Base-by-base conservation (phyloP, 2,113 vertebrate species). In the Poeciliopsis turrubarensis region DNA sequence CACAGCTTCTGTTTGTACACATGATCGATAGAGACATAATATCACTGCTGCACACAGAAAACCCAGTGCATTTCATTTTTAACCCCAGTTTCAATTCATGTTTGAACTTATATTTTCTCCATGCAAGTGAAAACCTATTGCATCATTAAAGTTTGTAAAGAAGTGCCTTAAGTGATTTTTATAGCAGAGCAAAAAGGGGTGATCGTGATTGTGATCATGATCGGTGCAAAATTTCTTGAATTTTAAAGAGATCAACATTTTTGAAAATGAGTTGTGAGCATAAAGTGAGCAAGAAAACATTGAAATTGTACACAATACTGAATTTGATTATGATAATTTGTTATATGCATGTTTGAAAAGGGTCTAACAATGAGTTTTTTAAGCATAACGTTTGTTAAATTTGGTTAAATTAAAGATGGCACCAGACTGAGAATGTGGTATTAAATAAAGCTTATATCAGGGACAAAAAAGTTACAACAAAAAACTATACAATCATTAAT, bases 1-100 rank as follows among this genome's bases (percentile, higher is more conserved):
- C 41, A 71, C 65, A 72, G 66, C 57, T 30, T 72, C 57, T n/a
- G 4, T 71, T 70, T 41, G 3, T 65, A 29, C 26, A 32, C 65
- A 30, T 54, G 17, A 25, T 34, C 60, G 60, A 71, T 70, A 66
- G 70, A 66, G 74, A 70, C 61, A 68, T 27, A 57, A 37, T 72
- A 54, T 1, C 61, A 41, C 19, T 71, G 25, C 70, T 63, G 12
- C 32, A n/a, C 29, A 29, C 9, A 39, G 22, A 41, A 8, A 19
- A 10, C 32, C 13, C 5, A 69, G 29, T 60, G n/a, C n/a, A 51
- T 30, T 73, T 30, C 14, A 64, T 60, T 29, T 64, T 22, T 70
- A 57, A 57, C 25, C 51, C 25, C 22, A 57, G 25, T 2, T n/a
- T 57, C 5, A 57, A 11, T 57, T n/a, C n/a, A 57, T 25, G 22